A percentile compares a stretch with the other conserved stretches of the same genome.
Conservation (phyloP, 2,113 vertebrate species). For the Forbesichthys papilliferus region DNA sequence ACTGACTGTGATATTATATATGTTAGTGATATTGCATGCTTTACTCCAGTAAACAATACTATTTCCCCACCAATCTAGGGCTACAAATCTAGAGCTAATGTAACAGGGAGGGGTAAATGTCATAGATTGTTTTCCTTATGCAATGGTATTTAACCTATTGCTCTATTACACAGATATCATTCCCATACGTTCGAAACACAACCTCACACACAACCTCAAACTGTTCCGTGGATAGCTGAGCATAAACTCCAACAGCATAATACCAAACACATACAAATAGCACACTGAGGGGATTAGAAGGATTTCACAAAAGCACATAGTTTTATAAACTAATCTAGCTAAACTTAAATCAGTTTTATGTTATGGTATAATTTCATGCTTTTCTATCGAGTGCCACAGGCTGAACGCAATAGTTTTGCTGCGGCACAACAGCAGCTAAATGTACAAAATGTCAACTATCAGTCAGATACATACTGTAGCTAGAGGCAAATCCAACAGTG, state of each 20-base stretch:
- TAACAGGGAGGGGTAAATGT: slow-evolving; percentile 39
- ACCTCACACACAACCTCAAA: background rate
- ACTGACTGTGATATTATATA: background rate
- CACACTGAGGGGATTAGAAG: background rate
- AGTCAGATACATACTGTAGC: too few species aligned
- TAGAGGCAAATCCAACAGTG: too few species aligned
- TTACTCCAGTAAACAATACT: slow-evolving; percentile 9
- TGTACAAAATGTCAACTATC: too few species aligned
- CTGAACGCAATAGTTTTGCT: slow-evolving; percentile 7
- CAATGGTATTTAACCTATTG: slow-evolving; percentile 13
- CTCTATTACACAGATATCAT: slow-evolving; percentile 15
- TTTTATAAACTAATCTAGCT: too few species aligned
- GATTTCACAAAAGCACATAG: too few species aligned
- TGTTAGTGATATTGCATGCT: slow-evolving; percentile 12
- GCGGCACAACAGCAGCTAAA: background rate
- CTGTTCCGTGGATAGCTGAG: background rate
- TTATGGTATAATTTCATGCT: too few species aligned
- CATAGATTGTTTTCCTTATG: slow-evolving; percentile 50
- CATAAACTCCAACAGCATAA: background rate
- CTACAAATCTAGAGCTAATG: background rate
- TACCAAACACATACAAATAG: background rate
- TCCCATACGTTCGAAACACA: background rate
- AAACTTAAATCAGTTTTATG: too few species aligned
- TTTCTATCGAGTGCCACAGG: background rate
- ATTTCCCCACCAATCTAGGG: background rate